A percentile compares a stretch with the other conserved stretches of the same genome.
Evolutionary conservation across 2,888 invertebrate genomes (phyloP).

Genomic region (Stictocephala bisonia): DNA sequence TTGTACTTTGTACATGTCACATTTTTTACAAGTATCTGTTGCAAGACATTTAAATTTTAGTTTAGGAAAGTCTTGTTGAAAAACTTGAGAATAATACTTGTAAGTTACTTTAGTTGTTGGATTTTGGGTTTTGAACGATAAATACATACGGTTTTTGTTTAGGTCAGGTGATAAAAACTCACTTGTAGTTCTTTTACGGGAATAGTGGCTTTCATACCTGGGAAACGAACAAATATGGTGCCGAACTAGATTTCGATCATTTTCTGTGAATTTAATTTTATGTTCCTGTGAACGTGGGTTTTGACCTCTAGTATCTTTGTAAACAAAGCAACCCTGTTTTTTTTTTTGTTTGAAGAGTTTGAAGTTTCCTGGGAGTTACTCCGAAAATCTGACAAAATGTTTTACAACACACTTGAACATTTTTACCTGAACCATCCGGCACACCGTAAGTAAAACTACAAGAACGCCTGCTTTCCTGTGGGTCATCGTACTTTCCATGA

Average conservation of each 20-base stretch:
- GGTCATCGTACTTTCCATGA: constrained; percentile 32
- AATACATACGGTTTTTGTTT: constrained; percentile 39
- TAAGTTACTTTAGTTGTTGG: constrained; percentile 14
- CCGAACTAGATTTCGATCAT: constrained; percentile 36
- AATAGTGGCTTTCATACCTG: constrained; percentile 42
- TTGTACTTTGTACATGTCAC: constrained; percentile 40
- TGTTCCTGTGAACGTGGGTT: constrained; percentile 31
- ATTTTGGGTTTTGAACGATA: not conserved
- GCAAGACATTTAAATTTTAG: constrained; percentile 30
- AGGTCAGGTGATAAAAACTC: constrained; percentile 42
- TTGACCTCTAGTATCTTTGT: constrained; percentile 30
- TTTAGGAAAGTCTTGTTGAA: constrained; percentile 33
- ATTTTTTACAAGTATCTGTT: constrained; percentile 47
- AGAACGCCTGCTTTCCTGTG: constrained; percentile 34
- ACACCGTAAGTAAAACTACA: constrained; percentile 34
- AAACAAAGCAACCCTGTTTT: constrained; percentile 41
- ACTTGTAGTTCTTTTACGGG: constrained; percentile 35
- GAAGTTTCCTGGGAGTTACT: constrained; percentile 38
- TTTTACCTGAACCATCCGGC: constrained; percentile 37
- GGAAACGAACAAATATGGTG: constrained; percentile 39
- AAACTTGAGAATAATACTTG: constrained; percentile 15
- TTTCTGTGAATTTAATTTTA: constrained; percentile 36
- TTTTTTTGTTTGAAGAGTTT: constrained; percentile 15
- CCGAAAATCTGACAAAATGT: constrained; percentile 36
- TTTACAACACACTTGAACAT: constrained; percentile 39